Evolutionary conservation across 2,888 invertebrate species (phyloP).

Genomic region (Spodoptera exigua): DNA sequence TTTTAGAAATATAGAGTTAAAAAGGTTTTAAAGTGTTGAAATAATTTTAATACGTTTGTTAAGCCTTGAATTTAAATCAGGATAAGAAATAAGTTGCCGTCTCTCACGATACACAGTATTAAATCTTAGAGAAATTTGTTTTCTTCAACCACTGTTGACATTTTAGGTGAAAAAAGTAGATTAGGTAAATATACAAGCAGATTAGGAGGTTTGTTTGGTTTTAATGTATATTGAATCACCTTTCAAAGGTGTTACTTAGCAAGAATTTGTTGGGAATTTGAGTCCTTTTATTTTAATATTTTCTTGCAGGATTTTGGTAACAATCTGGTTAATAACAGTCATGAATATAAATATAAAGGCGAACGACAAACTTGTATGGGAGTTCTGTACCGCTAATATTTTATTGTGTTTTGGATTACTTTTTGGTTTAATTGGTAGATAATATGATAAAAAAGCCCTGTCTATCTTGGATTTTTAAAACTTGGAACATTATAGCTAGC

Average conservation of each 20-base stretch:
- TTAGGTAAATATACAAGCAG: constrained; percentile 42
- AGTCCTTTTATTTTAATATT: no score
- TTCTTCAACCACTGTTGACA: constrained; percentile 24
- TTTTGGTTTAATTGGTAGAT: no score
- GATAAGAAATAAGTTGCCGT: constrained; percentile 35
- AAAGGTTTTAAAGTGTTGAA: constrained; percentile 22
- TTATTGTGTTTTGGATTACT: no score
- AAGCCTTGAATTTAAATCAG: constrained; percentile 46
- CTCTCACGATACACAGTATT: constrained; percentile 46
- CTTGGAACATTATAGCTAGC: no score
- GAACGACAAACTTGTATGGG: no score
- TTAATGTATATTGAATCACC: constrained; percentile 25
- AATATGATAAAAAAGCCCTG: no score
- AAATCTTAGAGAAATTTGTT: constrained; percentile 47
- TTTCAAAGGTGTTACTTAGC: neutral
- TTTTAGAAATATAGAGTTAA: constrained; percentile 23
- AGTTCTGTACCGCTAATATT: no score
- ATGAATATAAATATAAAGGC: no score
- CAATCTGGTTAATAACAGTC: no score
- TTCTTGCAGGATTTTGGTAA: no score
- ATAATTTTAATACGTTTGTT: constrained; percentile 51
- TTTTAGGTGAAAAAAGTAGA: constrained; percentile 26
- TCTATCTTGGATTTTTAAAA: no score
- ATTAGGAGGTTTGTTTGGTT: constrained; percentile 36
- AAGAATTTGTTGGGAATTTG: no score